Evolutionary conservation across 2,797 vertebrate genomes (phyloP).

Genomic region (Malurus leucopterus): DNA sequence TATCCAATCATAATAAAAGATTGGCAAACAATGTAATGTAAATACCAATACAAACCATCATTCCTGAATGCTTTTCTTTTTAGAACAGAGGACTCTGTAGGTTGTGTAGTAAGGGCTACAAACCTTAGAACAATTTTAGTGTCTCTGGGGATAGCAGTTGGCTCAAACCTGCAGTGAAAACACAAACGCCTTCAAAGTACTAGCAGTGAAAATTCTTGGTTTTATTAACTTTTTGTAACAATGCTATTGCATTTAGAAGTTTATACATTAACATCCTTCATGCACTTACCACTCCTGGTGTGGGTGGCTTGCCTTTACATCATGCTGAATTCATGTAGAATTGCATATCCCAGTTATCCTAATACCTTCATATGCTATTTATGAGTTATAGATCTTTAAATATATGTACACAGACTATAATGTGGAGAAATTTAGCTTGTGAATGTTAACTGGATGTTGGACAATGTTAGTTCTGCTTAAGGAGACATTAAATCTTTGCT

Average conservation of each 20-base stretch:
- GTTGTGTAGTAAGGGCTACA: not conserved
- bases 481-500: not conserved
- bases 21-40: not conserved
- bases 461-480: not conserved
- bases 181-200: not conserved
- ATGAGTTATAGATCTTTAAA: not conserved
- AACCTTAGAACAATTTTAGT: not conserved
- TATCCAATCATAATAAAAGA: not conserved
- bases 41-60: not conserved
- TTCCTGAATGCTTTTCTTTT: not conserved
- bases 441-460: not conserved
- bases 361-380: not conserved
- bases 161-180: not conserved
- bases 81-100: not conserved
- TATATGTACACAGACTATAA: not conserved
- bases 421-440: not conserved
- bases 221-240: not conserved
- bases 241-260: not conserved
- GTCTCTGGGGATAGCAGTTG: not conserved
- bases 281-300: accelerated
- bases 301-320: not conserved
- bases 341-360: not conserved
- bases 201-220: not conserved
- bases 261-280: not conserved
- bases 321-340: not conserved